A percentile compares a stretch with the other conserved stretches of the same genome.
Conservation (phyloP, 2,113 vertebrate genomes). For the Leucopsar rothschildi region DNA sequence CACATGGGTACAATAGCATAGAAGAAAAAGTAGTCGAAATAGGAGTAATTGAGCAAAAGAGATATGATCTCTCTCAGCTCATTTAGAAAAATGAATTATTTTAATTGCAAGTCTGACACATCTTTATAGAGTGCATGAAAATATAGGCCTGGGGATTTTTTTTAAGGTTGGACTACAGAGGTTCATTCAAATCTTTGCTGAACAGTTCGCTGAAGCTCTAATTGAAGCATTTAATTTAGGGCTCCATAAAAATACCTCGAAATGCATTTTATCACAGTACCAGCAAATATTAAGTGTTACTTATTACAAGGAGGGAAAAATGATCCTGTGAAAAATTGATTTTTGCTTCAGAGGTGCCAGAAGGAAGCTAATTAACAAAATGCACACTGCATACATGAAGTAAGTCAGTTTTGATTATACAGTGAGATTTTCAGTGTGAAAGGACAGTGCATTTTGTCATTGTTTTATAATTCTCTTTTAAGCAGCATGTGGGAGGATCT, state of each 20-base stretch:
- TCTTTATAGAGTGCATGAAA: conserved; percentile 19
- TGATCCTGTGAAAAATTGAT: conserved; percentile 26
- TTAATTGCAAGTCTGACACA: conserved; percentile 38
- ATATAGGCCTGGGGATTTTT: conserved; percentile 1
- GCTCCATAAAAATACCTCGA: conserved; percentile 19
- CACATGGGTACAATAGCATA: not conserved
- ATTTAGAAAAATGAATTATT: conserved; percentile 42
- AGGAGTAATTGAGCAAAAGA: conserved; percentile 48
- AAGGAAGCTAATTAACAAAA: conserved; percentile 48
- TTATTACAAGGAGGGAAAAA: conserved; percentile 27
- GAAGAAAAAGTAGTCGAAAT: conserved; percentile 1
- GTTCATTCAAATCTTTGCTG: conserved; percentile 45
- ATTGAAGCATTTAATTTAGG: conserved; percentile 62
- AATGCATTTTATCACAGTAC: conserved; percentile 29
- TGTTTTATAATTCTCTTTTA: not conserved
- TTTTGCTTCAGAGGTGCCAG: conserved; percentile 31
- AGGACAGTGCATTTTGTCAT: not conserved
- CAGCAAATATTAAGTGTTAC: conserved; percentile 45
- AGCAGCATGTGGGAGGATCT: not conserved
- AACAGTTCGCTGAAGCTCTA: conserved; percentile 33
- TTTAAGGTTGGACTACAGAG: conserved; percentile 15
- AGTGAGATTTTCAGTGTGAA: not conserved
- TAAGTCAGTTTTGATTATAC: conserved; percentile 2
- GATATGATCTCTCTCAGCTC: conserved; percentile 13
- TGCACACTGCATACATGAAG: not conserved